Evolutionary conservation across 2,797 vertebrate species (phyloP).

Genomic region (Thripadectes ignobilis): DNA sequence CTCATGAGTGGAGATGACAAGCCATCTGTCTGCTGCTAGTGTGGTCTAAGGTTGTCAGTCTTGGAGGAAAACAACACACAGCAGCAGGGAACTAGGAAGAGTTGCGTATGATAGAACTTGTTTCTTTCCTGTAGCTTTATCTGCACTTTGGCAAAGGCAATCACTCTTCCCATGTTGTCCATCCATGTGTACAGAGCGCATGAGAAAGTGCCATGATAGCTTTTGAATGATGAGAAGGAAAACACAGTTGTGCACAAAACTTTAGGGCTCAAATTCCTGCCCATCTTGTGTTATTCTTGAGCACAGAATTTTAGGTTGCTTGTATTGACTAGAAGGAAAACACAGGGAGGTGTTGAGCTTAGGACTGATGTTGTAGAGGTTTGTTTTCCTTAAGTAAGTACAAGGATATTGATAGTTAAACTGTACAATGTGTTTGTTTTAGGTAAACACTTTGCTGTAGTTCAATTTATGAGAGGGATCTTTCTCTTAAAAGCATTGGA

Average conservation of each 20-base stretch:
- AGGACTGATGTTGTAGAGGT: not conserved
- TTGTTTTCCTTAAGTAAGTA: slow-evolving; percentile 12
- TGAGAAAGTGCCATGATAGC: not conserved
- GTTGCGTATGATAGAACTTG: not conserved
- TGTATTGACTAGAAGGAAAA: slow-evolving; percentile 1
- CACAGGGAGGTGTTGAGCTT: not conserved
- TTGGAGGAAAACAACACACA: not conserved
- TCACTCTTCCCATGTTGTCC: not conserved
- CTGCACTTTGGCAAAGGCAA: not conserved
- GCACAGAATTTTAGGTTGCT: not conserved
- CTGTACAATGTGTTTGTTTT: not conserved
- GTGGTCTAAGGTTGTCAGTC: not conserved
- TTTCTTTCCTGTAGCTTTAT: not conserved
- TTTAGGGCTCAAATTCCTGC: not conserved
- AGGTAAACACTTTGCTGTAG: not conserved
- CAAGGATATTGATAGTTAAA: not conserved
- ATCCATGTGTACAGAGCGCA: fast-evolving
- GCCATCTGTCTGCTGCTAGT: not conserved
- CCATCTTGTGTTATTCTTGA: not conserved
- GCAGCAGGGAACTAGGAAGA: not conserved
- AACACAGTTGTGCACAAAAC: not conserved
- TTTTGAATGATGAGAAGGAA: not conserved
- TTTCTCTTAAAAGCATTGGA: not conserved
- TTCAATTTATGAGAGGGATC: slow-evolving; percentile 17
- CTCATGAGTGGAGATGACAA: not conserved